These are phyloP conservation scores for Amiota mariae DNA, from an alignment of 2,888 invertebrate species.

Conservation along the genomic window DNA sequence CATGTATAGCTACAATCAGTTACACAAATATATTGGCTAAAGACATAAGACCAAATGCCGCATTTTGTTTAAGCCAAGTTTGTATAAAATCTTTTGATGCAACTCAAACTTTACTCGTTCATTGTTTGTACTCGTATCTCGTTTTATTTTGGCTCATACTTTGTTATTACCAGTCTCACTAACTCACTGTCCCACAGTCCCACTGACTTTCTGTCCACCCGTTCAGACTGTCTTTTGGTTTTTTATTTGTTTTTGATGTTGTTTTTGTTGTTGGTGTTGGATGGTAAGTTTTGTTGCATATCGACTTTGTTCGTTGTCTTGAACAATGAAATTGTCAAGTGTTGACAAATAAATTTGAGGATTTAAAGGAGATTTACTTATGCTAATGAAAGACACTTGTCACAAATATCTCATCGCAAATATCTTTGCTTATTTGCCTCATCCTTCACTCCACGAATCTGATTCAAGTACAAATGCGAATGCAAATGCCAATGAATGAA, in stretches of 20 bases:
- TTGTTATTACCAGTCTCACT: neutral
- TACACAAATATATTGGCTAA: neutral
- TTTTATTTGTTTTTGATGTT: neutral
- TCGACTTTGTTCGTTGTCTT: constrained; percentile 33
- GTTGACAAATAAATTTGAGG: constrained; percentile 71
- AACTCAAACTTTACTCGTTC: neutral
- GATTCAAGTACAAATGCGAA: neutral
- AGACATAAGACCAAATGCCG: neutral
- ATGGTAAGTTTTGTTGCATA: too few species aligned
- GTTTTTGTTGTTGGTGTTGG: constrained; percentile 15
- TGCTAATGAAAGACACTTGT: constrained; percentile 67
- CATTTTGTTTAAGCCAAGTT: constrained; percentile 12
- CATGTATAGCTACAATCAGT: too few species aligned
- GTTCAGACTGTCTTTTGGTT: too few species aligned
- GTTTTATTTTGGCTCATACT: neutral
- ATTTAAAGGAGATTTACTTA: constrained; percentile 65
- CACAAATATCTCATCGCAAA: constrained; percentile 57
- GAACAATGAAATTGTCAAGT: constrained; percentile 70
- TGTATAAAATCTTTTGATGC: constrained; percentile 24
- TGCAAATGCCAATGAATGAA: constrained; percentile 30
- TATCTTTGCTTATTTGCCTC: constrained; percentile 10
- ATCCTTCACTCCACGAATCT: neutral
- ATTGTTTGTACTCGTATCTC: neutral
- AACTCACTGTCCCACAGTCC: neutral
- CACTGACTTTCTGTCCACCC: too few species aligned